Evolutionary conservation across 1,140 invertebrate species (phyloP).

Genomic region (Habropoda laboriosa): DNA sequence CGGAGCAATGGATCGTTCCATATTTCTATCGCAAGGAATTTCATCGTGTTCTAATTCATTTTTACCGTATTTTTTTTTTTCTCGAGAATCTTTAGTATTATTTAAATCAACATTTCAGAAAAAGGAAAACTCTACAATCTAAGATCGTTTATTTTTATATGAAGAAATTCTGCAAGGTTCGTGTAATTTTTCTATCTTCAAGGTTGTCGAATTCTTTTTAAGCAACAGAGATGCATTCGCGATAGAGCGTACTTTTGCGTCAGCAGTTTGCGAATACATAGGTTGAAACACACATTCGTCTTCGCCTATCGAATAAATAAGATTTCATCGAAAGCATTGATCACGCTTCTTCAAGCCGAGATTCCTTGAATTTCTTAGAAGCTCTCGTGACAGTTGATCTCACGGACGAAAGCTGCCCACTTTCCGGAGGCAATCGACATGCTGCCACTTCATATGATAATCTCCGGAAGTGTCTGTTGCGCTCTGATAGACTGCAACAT

Average conservation of each 20-base stretch:
- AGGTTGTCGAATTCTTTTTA: too few species aligned
- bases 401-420: slow-evolving; percentile 48
- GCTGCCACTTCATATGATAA: slow-evolving; percentile 50
- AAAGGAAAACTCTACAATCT: too few species aligned
- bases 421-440: slow-evolving; percentile 51
- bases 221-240: too few species aligned
- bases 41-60: not conserved
- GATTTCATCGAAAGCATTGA: not conserved
- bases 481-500: slow-evolving; percentile 1
- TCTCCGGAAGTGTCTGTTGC: slow-evolving; percentile 53
- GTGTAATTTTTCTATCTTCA: too few species aligned
- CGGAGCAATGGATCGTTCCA: not conserved
- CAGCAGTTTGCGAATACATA: too few species aligned
- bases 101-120: too few species aligned
- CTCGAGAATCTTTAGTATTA: too few species aligned
- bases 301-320: not conserved
- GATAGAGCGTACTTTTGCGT: too few species aligned
- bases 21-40: not conserved
- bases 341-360: not conserved
- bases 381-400: slow-evolving; percentile 48
- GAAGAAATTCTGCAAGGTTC: too few species aligned
- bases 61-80: not conserved
- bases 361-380: slow-evolving; percentile 39
- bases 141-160: too few species aligned
- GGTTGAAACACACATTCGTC: not conserved